Base-by-base conservation (phyloP, 2,113 vertebrate genomes). In the Sinocyclocheilus anshuiensis region DNA sequence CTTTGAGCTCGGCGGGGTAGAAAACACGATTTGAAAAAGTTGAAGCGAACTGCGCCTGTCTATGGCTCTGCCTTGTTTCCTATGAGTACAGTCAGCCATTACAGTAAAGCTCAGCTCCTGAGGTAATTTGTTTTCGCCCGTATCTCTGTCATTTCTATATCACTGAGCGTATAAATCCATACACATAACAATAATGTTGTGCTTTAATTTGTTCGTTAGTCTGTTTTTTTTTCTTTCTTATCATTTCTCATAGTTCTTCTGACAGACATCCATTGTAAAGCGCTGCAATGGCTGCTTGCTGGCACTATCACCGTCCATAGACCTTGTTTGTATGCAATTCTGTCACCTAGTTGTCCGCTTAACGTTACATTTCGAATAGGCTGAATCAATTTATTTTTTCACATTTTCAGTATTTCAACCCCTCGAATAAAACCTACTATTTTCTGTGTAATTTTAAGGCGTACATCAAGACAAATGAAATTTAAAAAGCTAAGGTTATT, bases 71-170 rank as follows among this genome's bases (percentile, higher is more conserved):
- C 94, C 93, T 95, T 93, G 94, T 94, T 95, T 96, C 95, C 95
- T 94, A 94, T 94, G 92, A 95, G 94, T 94, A 95, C 94, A 95
- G 97, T 97, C 97, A 97, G 97, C 97, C 97, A 97, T 97, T 98
- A 95, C 95, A 95, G 96, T 96, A 94, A 91, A 95, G 94, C 94
- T 91, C 92, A 93, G 92, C 90, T 92, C 88, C 86, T 72, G 77
- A 87, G 90, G 87, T 90, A 77, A 77, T 77, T 83, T 91, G 93
- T 92, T 91, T 85, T 87, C 88, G 85, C 53, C 77, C 65, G 69
- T 92, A 83, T 91, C 85, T 15, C 79, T 15, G 11, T 72, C 77
- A 59, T 67, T 76, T 79, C 3, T 82, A 50, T 12, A 13, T 67
- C 63, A 48, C 33, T 24, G 45, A 80, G 55, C 4, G 12, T 39